These are phyloP conservation scores for Corythornis cristatus DNA, from an alignment of 2,113 vertebrate species.

Conservation along the genomic window DNA sequence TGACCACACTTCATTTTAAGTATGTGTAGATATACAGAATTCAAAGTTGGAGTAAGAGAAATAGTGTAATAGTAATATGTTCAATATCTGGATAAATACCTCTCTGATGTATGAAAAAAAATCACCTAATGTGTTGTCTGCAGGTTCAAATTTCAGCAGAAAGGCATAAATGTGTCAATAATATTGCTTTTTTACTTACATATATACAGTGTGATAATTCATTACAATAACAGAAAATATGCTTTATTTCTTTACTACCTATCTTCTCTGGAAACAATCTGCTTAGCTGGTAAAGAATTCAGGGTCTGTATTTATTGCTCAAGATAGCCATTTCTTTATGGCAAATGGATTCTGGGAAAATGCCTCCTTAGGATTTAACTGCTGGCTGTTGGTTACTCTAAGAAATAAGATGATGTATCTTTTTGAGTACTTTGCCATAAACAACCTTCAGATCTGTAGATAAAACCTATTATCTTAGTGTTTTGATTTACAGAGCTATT, in stretches of 20 bases:
- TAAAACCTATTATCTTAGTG: slow-evolving; percentile 31
- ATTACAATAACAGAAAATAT: background rate
- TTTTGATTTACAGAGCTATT: slow-evolving; percentile 50
- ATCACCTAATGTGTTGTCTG: background rate
- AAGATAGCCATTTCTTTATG: background rate
- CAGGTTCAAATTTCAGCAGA: background rate
- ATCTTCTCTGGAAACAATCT: background rate
- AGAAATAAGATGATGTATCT: slow-evolving; percentile 11
- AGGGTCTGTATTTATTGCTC: background rate
- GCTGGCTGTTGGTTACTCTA: background rate
- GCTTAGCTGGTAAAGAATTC: background rate
- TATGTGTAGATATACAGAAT: background rate
- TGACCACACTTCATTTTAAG: background rate
- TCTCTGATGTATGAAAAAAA: slow-evolving; percentile 13
- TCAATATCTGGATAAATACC: background rate
- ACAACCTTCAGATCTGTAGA: slow-evolving; percentile 18
- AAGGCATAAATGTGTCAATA: background rate
- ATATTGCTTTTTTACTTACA: background rate
- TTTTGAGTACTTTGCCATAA: slow-evolving; percentile 24
- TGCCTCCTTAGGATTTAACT: slow-evolving; percentile 22
- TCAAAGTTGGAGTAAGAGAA: slow-evolving; percentile 3
- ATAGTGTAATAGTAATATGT: background rate
- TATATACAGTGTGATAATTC: background rate
- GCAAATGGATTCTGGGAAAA: slow-evolving; percentile 50
- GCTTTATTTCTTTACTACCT: background rate